Evolutionary conservation across 2,113 vertebrate genomes (phyloP), one percentile per base, ranked within the genome.

Genomic region (Pelusios castaneus): DNA sequence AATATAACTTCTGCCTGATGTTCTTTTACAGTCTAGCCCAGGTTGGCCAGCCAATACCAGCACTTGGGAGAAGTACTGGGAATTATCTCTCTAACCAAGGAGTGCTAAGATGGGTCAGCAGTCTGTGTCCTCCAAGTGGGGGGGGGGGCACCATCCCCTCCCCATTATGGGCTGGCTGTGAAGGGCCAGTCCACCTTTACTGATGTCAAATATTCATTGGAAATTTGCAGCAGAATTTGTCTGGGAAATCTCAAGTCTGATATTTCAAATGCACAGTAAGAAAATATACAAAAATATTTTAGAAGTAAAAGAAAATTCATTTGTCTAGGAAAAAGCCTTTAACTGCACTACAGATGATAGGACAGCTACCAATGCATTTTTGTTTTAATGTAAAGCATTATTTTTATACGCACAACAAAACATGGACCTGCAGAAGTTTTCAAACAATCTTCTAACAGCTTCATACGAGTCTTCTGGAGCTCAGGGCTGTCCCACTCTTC

Each of bases 341-440:
- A 87, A 84, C 49, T 63, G 16, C 76, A 89, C 38, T 80, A 88
- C 43, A 75, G 43, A 92, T 13, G 14, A 79, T 87, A 85, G 25
- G 19, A 84, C 43, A 95, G 70, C 51, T 86, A 92, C 80, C 31
- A 58, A 8, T 24, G 0, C 31, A 43, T 52, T 89, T 96, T 89
- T 89, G n/a, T 90, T 87, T 81, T 88, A 96, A 96, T 95, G 80
- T 94, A 97, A 97, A 98, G 91, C 92, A 96, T 96, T 97, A 98
- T 97, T 96, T 98, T 98, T 98, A 98, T 98, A 99, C 99, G 99
- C 98, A 99, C 99, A 98, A 99, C 99, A 98, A 99, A 99, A 98
- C 99, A 99, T 93, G 99, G 99, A 97, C 99, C 99, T 91, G 99
- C 99, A 94, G 99, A 99, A 91, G 98, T 99, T 98, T 99, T 99